Percentiles rank a stretch among this genome's conserved stretches.
Evolutionary conservation across 1,140 invertebrate genomes (phyloP).

Genomic region (Aporrectodea caliginosa): DNA sequence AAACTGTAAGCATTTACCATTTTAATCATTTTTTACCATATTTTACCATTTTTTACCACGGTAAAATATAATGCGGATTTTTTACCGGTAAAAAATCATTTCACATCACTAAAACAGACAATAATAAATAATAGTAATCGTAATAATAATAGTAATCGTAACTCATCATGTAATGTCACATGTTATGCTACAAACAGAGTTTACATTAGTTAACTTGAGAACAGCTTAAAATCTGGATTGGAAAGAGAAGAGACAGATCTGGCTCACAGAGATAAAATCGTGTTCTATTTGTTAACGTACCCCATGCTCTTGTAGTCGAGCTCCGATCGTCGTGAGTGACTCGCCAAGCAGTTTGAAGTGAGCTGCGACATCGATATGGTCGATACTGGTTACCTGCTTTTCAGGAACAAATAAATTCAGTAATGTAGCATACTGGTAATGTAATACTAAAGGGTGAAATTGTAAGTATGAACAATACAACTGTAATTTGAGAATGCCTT

Average conservation of each 20-base stretch:
- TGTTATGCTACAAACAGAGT: not conserved
- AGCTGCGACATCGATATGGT: conserved; percentile 72
- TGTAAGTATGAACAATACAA: too few relatives aligned
- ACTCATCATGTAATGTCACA: not conserved
- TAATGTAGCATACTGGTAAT: too few relatives aligned
- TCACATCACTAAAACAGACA: not conserved
- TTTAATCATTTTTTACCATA: too few relatives aligned
- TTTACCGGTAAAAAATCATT: too few relatives aligned
- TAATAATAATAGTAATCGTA: not conserved
- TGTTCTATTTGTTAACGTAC: conserved; percentile 53
- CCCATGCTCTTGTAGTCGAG: conserved; percentile 85
- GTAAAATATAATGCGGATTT: too few relatives aligned
- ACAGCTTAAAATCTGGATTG: not conserved
- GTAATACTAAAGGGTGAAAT: too few relatives aligned
- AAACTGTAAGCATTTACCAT: too few relatives aligned
- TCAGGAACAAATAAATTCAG: not conserved
- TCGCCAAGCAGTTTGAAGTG: conserved; percentile 88
- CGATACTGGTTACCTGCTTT: not conserved
- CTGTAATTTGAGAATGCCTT: too few relatives aligned
- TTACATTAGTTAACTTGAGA: not conserved
- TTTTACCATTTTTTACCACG: too few relatives aligned
- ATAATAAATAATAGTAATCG: too few relatives aligned
- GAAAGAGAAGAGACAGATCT: not conserved
- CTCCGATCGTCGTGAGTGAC: conserved; percentile 86
- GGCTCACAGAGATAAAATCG: conserved; percentile 21